phyloP scores from a whole-genome alignment of 2,797 vertebrate species.

The Eptatretus atami region DNA sequence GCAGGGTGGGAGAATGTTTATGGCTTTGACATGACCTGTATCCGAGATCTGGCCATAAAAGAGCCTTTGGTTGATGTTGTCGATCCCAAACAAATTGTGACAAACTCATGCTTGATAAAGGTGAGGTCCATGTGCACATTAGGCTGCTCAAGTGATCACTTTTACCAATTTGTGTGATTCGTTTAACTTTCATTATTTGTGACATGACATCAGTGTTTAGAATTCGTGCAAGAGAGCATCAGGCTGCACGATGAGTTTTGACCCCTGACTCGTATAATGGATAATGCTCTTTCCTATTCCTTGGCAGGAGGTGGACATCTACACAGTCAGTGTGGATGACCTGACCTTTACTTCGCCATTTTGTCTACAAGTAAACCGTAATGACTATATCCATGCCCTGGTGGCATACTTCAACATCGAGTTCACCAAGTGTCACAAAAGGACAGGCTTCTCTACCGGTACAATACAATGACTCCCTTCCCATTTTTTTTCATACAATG shows the following conservation, averaged over 20 bases:
- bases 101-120: slow-evolving; percentile 62
- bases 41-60: slow-evolving; percentile 71
- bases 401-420: slow-evolving; percentile 89
- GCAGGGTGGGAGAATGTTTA: slow-evolving; percentile 85
- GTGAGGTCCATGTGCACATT: slow-evolving; percentile 13
- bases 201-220: too few species aligned
- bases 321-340: slow-evolving; percentile 62
- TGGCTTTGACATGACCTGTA: slow-evolving; percentile 74
- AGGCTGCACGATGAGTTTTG: too few species aligned
- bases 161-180: too few species aligned
- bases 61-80: slow-evolving; percentile 65
- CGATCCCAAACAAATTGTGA: slow-evolving; percentile 62
- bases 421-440: slow-evolving; percentile 70
- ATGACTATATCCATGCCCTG: slow-evolving; percentile 61
- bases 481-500: too few species aligned
- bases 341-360: slow-evolving; percentile 66
- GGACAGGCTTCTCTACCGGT: slow-evolving; percentile 73
- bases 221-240: too few species aligned
- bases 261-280: too few species aligned
- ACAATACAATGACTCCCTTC: neutral
- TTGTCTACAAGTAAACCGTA: slow-evolving; percentile 71
- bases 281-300: neutral
- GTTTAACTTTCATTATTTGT: too few species aligned
- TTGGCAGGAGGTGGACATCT: slow-evolving; percentile 58
- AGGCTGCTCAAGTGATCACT: neutral